Evolutionary conservation across 1,140 invertebrate genomes (phyloP).

Genomic region (Steinernema feltiae): DNA sequence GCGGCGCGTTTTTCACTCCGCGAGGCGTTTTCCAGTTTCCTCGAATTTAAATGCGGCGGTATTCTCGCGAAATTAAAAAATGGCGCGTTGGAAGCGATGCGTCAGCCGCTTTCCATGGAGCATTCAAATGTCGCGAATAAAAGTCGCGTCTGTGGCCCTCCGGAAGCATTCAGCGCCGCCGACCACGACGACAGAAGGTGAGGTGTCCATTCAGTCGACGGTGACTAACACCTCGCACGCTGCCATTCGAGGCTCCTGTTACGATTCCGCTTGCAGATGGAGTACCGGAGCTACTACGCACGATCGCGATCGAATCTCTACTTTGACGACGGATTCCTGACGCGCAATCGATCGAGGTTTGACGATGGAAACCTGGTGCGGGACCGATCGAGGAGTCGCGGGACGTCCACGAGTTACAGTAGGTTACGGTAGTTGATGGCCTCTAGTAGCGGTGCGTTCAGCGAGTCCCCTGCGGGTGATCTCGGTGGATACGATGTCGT

Average conservation of each 20-base stretch:
- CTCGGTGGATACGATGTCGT: neutral
- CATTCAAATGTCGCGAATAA: neutral
- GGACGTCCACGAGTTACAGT: neutral
- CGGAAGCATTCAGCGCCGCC: neutral
- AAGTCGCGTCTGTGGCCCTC: neutral
- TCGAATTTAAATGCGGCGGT: neutral
- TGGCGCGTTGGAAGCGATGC: neutral
- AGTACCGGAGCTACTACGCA: too few relatives aligned
- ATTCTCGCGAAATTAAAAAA: neutral
- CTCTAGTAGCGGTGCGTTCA: neutral
- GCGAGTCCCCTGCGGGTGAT: neutral
- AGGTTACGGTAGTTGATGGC: neutral
- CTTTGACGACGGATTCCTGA: too few relatives aligned
- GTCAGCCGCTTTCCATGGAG: neutral
- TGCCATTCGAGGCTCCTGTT: neutral
- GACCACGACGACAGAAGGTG: neutral
- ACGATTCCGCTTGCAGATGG: too few relatives aligned
- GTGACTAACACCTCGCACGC: neutral
- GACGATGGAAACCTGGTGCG: too few relatives aligned
- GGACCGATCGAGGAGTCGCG: neutral
- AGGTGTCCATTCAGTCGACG: neutral
- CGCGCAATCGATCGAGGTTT: too few relatives aligned
- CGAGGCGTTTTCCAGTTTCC: neutral
- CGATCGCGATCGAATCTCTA: too few relatives aligned
- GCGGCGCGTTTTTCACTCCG: neutral